Base-by-base conservation (phyloP, 1,140 invertebrate genomes). In the Apis cerana region DNA sequence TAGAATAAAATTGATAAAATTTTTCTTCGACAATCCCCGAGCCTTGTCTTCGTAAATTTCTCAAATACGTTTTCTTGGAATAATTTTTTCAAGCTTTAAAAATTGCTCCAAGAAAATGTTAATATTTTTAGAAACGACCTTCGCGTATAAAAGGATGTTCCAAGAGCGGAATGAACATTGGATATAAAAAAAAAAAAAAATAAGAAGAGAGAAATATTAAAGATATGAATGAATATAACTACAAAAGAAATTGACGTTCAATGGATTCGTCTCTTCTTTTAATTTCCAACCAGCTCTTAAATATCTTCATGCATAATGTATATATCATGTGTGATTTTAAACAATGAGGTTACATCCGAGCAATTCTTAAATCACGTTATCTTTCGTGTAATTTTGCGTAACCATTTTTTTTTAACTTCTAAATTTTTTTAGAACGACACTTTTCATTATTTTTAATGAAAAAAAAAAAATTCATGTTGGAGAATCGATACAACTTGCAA, bases 271-370 rank as follows among this genome's bases (percentile, higher is more conserved):
- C 48, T 52, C 50, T 8, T 15, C 13, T 11, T 33, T 71, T 13
- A 21, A 71, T 71, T 54, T 71, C 5, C 21, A 10, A 3, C 1
- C 19, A 5, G 2, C 5, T 50, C 43, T 50, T n/a, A 23, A 69
- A 48, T 12, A n/a, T 27, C 2, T 50, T 70, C 23, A 27, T 48
- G 58, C 72, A 61, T 75, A 75, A 75, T 75, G 21, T 23, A 61
- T 50, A 48, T 7, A 9, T 17, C 19, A 70, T 75, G 0, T 59
- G 23, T 4, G 10, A 27, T 3, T 74, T 74, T 59, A 19, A 59
- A 33, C 27, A 33, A 21, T 33, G 19, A 74, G 71, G 71, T 8
- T 74, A 74, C 27, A 19, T 23, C 1, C 11, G 19, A 58, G 27
- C 59, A 59, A 74, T 21, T 52, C 15, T 10, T 52, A 7, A 3